Percentiles rank a stretch among this genome's conserved stretches.
Conservation (phyloP, 1,140 invertebrate species). For the Rhopalosiphum padi region DNA sequence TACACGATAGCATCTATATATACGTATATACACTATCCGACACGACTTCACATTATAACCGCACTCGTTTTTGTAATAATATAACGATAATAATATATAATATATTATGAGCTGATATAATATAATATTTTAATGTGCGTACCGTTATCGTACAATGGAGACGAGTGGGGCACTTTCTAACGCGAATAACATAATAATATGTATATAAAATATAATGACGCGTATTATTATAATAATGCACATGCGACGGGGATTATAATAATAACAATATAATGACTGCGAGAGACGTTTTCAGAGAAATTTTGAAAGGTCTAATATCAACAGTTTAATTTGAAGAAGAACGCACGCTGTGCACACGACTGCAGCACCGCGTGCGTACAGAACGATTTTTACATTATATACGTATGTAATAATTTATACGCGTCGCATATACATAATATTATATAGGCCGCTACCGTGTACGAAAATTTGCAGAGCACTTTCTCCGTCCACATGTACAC, state of each 20-base stretch:
- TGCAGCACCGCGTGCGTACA: not conserved
- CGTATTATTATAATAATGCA: no score
- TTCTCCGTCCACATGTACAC: not conserved
- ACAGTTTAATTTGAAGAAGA: constrained; percentile 42
- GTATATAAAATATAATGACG: not conserved
- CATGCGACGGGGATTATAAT: not conserved
- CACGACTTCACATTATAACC: not conserved
- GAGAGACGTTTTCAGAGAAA: not conserved
- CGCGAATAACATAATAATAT: no score
- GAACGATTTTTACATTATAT: not conserved
- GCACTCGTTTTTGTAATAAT: not conserved
- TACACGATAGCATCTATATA: no score
- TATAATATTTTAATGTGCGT: not conserved
- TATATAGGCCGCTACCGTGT: not conserved
- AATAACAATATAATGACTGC: not conserved
- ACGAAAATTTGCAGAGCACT: not conserved
- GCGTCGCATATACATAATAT: not conserved
- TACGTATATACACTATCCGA: not conserved
- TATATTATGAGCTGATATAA: not conserved
- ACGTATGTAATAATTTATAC: not conserved
- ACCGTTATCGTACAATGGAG: not conserved
- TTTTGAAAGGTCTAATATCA: constrained; percentile 51
- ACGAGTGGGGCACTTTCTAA: constrained; percentile 6
- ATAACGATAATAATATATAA: constrained; percentile 1
- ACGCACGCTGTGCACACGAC: constrained; percentile 1